Evolutionary conservation across 2,888 invertebrate genomes (phyloP), one percentile per base, ranked within the genome.

Genomic region (Panopea generosa): DNA sequence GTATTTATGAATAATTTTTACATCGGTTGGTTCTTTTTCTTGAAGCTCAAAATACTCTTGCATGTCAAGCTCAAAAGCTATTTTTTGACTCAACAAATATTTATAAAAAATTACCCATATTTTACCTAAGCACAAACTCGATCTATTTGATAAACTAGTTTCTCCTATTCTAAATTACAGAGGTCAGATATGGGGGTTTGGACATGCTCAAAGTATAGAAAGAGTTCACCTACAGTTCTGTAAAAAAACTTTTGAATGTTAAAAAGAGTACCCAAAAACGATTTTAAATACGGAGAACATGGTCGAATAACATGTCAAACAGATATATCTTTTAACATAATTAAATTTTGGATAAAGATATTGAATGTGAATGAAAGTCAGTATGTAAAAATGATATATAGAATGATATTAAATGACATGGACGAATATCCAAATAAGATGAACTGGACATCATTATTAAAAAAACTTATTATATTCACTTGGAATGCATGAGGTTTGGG

Each of bases 291-390:
- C 38, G 57, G 38, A 6, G 57, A 57, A 20, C 40, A 38, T 16
- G 57, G 57, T 11, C 33, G 57, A 14, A 33, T 38, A 14, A n/a
- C 20, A 22, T 57, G 16, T n/a, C 18, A 18, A 20, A 26, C 20
- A 18, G 2, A 11, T 2, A 57, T 38, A 57, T 57, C 33, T 57
- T n/a, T 40, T 20, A 33, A 40, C 22, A 57, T 57, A 18, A 40
- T 57, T 38, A 57, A 57, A 40, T 57, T 18, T 57, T 57, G 57
- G 57, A 9, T 57, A 26, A 57, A 57, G 20, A 20, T 57, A n/a
- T n/a, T n/a, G n/a, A n/a, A n/a, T n/a, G n/a, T n/a, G n/a, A n/a
- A n/a, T n/a, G n/a, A n/a, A n/a, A n/a, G n/a, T n/a, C n/a, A n/a
- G n/a, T n/a, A 22, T 57, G 29, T 38, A 14, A 57, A 40, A 40